Conservation (phyloP, 2,888 invertebrate species). For the Hirtodrosophila trivittata region DNA sequence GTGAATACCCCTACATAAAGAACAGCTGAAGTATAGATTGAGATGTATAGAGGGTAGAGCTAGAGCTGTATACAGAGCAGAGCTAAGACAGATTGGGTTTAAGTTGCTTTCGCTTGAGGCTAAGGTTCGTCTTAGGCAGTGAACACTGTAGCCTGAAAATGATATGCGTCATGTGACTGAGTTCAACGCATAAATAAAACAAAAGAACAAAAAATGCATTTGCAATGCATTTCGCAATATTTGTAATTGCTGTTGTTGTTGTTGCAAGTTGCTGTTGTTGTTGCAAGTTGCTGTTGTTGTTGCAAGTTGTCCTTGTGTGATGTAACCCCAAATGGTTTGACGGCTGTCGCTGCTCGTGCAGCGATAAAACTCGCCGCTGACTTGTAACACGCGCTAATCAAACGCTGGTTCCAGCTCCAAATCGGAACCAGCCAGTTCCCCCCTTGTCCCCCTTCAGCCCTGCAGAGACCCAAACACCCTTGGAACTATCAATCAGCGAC, state of each 20-base stretch:
- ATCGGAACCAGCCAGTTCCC: neutral
- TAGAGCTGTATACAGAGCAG: too few relatives aligned
- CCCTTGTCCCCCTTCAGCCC: conserved; percentile 2
- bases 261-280: conserved; percentile 1
- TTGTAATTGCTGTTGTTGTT: conserved; percentile 34
- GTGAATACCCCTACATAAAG: too few relatives aligned
- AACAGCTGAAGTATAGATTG: too few relatives aligned
- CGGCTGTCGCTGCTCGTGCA: conserved; percentile 58
- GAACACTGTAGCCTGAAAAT: conserved; percentile 13
- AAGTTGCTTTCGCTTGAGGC: too few relatives aligned
- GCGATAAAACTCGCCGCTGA: conserved; percentile 49
- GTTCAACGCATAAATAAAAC: conserved; percentile 43
- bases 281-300: too few relatives aligned
- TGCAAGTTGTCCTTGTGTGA: conserved; percentile 36
- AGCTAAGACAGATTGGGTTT: too few relatives aligned
- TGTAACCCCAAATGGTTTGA: conserved; percentile 63
- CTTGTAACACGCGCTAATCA: conserved; percentile 76
- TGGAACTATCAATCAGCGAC: conserved; percentile 64
- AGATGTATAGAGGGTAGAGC: too few relatives aligned
- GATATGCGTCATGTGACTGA: conserved; percentile 6
- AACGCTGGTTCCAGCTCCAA: neutral
- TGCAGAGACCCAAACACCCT: conserved; percentile 2
- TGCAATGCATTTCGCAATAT: conserved; percentile 51
- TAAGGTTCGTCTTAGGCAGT: neutral
- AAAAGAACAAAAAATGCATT: conserved; percentile 27